Evolutionary conservation across 2,888 invertebrate genomes (phyloP), one percentile per base, ranked within the genome.

Genomic region (Parochlus steinenii): DNA sequence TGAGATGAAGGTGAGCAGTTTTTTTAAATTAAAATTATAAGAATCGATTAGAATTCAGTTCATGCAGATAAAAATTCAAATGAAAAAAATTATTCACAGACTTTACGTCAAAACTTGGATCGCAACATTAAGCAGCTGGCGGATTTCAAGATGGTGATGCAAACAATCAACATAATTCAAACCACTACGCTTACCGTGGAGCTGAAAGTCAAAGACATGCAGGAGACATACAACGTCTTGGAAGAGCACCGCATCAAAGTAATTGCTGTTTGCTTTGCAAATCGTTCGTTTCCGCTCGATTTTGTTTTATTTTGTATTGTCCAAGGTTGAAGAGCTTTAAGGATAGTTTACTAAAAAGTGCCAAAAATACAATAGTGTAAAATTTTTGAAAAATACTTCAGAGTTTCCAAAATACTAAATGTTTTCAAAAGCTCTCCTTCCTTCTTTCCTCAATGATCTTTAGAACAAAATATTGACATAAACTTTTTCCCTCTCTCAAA

Each of bases 81-180:
- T 25, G 3, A 6, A 29, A 16, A 19, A 15, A 11, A 16, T 6
- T 11, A 20, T 20, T 30, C 24, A 10, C 48, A 72, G 62, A 53
- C 57, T 12, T 68, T 73, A 29, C 69, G 71, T 26, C 51, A 56
- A 37, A 73, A 79, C 34, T 65, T 89, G 19, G 76, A 83, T 45
- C 68, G 73, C 52, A 74, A 75, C 34, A 82, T 89, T 20, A 75
- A 71, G 46, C 77, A 77, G 5, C 56, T 89, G 27, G 79, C 79
- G 36, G 74, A 80, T 47, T 81, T 90, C 50, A 89, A 86, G 54
- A 60, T 71, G 39, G 80, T 90, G 3, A 77, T 90, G 74, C 75
- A 76, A 42, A 77, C 85, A 0, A 86, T 92, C 40, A 61, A 74
- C 1, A 67, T 66, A 23, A 73, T 90, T 28, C 74, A 79, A 47